Conservation (phyloP, 2,888 invertebrate genomes). For the Halocaridina rubra region DNA sequence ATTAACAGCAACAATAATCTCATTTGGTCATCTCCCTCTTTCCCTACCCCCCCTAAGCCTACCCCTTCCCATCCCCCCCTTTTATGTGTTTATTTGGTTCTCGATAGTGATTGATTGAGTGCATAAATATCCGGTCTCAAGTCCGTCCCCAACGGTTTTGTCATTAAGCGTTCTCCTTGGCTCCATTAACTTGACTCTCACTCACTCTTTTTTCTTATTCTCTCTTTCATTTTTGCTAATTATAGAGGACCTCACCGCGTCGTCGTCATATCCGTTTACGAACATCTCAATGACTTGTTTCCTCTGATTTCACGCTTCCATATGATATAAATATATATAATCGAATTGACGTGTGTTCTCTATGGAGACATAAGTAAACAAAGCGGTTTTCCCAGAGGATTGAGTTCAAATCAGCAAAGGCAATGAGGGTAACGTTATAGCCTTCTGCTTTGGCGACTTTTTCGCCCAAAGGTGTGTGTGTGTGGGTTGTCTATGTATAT, state of each 20-base stretch:
- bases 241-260: not conserved
- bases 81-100: slow-evolving; percentile 24
- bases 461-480: too few relatives aligned
- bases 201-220: not conserved
- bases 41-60: not conserved
- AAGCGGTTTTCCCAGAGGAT: not conserved
- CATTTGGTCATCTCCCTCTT: not conserved
- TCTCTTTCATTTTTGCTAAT: too few relatives aligned
- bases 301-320: too few relatives aligned
- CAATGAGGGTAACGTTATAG: too few relatives aligned
- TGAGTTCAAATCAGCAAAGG: not conserved
- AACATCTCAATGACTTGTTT: too few relatives aligned
- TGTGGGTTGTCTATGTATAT: too few relatives aligned
- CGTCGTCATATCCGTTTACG: not conserved
- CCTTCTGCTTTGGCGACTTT: too few relatives aligned
- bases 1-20: too few relatives aligned
- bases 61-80: not conserved
- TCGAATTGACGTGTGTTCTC: too few relatives aligned
- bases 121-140: slow-evolving; percentile 5
- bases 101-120: slow-evolving; percentile 20
- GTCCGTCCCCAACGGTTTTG: not conserved
- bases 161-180: not conserved
- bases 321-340: too few relatives aligned
- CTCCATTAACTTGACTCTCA: not conserved
- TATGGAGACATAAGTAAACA: not conserved